These are phyloP conservation scores for Phylloscopus trochiloides DNA, from an alignment of 2,113 vertebrate species.

Conservation along the genomic window DNA sequence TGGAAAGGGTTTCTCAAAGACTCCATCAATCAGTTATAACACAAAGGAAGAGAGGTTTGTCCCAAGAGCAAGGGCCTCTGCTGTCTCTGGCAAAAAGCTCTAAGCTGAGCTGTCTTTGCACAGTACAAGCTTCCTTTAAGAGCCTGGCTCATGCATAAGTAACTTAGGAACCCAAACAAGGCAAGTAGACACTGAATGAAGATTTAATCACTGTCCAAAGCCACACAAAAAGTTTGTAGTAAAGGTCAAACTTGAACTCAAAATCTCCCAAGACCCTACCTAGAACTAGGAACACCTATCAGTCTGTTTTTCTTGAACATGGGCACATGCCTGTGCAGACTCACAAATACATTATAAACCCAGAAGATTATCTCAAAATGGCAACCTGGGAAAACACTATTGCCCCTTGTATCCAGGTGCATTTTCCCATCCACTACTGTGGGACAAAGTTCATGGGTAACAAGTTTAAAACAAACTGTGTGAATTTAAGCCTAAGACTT, in stretches of 20 bases:
- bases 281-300: neutral
- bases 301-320: neutral
- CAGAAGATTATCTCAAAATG: neutral
- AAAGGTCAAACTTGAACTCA: neutral
- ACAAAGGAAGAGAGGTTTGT: neutral
- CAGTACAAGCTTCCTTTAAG: neutral
- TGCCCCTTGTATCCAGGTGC: neutral
- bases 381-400: neutral
- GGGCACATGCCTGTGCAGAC: neutral
- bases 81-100: neutral
- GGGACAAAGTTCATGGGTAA: neutral
- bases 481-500: neutral
- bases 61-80: neutral
- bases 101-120: fast-evolving
- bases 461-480: neutral
- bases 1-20: neutral
- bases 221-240: neutral
- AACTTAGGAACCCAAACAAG: neutral
- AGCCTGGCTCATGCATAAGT: neutral
- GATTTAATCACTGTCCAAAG: neutral
- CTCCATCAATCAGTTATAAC: neutral
- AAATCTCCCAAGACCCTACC: neutral
- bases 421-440: neutral
- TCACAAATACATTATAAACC: neutral
- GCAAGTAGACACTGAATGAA: neutral